Evolutionary conservation across 2,888 invertebrate species (phyloP).

Genomic region (Platerodrilus igneus): DNA sequence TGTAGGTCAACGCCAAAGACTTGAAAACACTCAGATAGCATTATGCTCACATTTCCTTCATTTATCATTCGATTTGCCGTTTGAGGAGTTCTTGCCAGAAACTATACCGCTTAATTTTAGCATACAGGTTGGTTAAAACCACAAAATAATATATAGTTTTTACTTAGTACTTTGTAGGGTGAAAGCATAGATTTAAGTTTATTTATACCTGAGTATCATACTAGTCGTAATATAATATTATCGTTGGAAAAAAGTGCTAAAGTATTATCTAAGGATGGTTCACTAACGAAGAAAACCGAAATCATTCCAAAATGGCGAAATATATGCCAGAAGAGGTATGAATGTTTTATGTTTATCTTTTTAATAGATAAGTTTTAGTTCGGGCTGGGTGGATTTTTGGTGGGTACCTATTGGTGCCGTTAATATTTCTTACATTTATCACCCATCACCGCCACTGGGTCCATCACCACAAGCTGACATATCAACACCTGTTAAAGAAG

Average conservation of each 20-base stretch:
- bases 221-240: constrained; percentile 74
- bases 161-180: constrained; percentile 55
- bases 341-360: not conserved
- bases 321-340: constrained; percentile 62
- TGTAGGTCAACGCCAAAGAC: constrained; percentile 64
- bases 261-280: constrained; percentile 72
- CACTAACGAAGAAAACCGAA: constrained; percentile 54
- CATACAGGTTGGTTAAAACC: constrained; percentile 69
- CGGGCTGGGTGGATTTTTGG: constrained; percentile 96
- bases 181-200: constrained; percentile 88
- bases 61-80: constrained; percentile 89
- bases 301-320: constrained; percentile 72
- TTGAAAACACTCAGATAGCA: constrained; percentile 88
- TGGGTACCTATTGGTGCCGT: constrained; percentile 90
- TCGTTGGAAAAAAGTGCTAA: constrained; percentile 86
- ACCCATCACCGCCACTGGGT: constrained; percentile 85
- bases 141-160: constrained; percentile 1
- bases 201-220: constrained; percentile 88
- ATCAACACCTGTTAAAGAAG: constrained; percentile 92
- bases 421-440: constrained; percentile 86
- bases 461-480: constrained; percentile 87
- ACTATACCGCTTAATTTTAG: constrained; percentile 86
- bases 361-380: constrained; percentile 33
- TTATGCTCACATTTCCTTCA: constrained; percentile 93
- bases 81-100: constrained; percentile 88